phyloP scores from a whole-genome alignment of 2,113 vertebrate genomes.

The Pristiophorus japonicus region DNA sequence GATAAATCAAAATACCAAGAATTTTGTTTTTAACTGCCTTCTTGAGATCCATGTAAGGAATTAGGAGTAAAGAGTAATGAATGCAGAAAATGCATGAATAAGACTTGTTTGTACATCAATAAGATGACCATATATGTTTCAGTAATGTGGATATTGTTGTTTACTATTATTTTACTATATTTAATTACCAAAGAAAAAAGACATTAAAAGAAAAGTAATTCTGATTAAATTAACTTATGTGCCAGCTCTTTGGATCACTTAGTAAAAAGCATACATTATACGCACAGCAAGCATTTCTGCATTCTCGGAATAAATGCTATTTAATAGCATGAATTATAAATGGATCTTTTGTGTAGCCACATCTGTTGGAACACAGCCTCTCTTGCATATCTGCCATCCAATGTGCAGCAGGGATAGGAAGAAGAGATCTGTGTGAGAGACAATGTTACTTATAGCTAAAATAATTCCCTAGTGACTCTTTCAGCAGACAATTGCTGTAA shows the following conservation, averaged over 20 bases:
- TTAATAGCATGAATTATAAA: conserved; percentile 54
- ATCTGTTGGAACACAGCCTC: conserved; percentile 46
- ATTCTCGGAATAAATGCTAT: conserved; percentile 44
- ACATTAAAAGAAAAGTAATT: background rate
- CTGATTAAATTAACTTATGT: background rate
- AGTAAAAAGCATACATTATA: background rate
- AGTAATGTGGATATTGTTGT: background rate
- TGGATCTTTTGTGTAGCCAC: conserved; percentile 49
- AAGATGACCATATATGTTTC: too few species aligned
- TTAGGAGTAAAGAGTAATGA: background rate
- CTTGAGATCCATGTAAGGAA: background rate
- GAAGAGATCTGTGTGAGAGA: conserved; percentile 48
- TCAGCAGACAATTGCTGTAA: conserved; percentile 56
- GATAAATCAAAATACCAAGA: background rate
- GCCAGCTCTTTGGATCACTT: background rate
- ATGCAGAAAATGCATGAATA: background rate
- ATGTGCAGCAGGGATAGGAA: conserved; percentile 51
- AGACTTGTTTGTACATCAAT: too few species aligned
- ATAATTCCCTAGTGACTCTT: conserved; percentile 68
- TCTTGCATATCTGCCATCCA: conserved; percentile 47
- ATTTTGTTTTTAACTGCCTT: background rate
- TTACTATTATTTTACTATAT: background rate
- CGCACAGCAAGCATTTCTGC: background rate
- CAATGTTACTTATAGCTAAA: conserved; percentile 50
- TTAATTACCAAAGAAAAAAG: background rate